Evolutionary conservation across 2,113 vertebrate species (phyloP).

Genomic region (Oryzias curvinotus): DNA sequence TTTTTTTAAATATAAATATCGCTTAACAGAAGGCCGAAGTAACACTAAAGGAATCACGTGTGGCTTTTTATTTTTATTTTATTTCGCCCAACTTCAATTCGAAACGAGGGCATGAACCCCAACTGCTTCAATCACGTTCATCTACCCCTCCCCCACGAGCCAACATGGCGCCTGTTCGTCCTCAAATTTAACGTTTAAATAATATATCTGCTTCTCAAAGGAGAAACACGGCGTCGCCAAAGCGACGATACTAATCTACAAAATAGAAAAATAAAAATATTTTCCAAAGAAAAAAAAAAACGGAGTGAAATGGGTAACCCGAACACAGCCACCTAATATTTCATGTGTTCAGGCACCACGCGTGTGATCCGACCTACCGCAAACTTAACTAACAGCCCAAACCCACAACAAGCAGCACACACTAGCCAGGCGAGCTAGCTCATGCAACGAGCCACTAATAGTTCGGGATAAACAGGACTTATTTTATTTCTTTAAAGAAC

Average conservation of each 20-base stretch:
- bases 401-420: slow-evolving; percentile 56
- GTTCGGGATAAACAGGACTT: too few species aligned
- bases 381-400: slow-evolving; percentile 54
- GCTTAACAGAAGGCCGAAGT: too few species aligned
- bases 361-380: slow-evolving; percentile 6
- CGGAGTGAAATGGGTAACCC: too few species aligned
- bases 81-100: slow-evolving; percentile 9
- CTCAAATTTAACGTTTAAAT: slow-evolving; percentile 44
- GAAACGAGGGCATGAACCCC: slow-evolving; percentile 8
- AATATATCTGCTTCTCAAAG: not conserved
- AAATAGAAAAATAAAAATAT: not conserved
- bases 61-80: too few species aligned
- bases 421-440: slow-evolving; percentile 43
- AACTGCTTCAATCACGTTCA: slow-evolving; percentile 40
- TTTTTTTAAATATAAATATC: too few species aligned
- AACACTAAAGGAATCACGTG: too few species aligned
- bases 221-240: not conserved
- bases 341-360: slow-evolving; percentile 8
- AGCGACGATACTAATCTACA: not conserved
- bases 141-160: slow-evolving; percentile 78
- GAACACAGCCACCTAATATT: too few species aligned
- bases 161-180: slow-evolving; percentile 88
- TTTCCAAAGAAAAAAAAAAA: accelerated
- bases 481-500: too few species aligned
- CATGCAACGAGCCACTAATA: not conserved